Conservation (phyloP, 2,113 vertebrate genomes). For the Bufo bufo region DNA sequence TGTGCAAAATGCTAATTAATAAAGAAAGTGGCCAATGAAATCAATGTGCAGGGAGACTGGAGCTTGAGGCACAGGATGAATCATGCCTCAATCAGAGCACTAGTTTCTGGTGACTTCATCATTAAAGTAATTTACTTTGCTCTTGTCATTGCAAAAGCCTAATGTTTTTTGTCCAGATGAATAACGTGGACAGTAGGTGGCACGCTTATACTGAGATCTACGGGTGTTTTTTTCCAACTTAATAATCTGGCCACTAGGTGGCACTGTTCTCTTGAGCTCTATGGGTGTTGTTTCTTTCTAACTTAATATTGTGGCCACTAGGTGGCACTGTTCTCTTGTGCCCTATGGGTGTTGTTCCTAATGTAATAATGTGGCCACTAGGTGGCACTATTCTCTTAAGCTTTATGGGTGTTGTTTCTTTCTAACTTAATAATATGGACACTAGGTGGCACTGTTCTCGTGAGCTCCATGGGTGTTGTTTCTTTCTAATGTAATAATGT, state of each 20-base stretch:
- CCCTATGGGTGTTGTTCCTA: background rate
- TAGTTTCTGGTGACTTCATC: background rate
- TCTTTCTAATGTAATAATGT: too few relatives aligned
- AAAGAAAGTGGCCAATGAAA: conserved; percentile 1
- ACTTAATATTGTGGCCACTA: background rate
- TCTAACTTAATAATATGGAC: too few relatives aligned
- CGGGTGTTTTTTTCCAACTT: background rate
- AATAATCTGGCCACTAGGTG: conserved; percentile 9
- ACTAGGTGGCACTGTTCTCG: too few relatives aligned
- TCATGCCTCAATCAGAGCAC: background rate
- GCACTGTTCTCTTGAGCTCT: background rate
- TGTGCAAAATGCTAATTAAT: background rate
- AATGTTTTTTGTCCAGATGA: background rate
- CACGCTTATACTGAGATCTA: background rate
- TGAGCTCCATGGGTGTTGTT: too few relatives aligned
- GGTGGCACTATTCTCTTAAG: too few relatives aligned
- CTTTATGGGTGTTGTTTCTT: too few relatives aligned
- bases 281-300: background rate
- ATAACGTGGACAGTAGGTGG: background rate
- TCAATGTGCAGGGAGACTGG: background rate
- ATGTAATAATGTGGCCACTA: too few relatives aligned
- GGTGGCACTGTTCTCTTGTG: background rate
- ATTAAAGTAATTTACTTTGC: background rate
- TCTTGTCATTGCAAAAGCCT: background rate
- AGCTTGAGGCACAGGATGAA: background rate